Conservation (phyloP, 2,888 invertebrate genomes). For the Petrophora chlorosata region DNA sequence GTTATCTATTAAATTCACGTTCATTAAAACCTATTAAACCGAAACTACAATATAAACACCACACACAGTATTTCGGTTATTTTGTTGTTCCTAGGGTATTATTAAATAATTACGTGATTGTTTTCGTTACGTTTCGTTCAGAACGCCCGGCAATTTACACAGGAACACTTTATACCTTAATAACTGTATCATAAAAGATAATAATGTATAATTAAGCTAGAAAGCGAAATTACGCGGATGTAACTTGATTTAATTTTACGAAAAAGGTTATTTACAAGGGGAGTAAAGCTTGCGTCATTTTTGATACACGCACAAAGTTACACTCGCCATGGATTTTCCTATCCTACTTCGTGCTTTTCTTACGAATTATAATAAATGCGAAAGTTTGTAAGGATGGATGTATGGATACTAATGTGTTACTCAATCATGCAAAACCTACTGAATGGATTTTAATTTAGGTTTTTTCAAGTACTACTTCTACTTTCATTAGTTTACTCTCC, state of each 20-base stretch:
- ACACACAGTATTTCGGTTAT: slow-evolving; percentile 1
- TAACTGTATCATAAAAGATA: slow-evolving; percentile 32
- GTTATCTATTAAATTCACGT: background rate
- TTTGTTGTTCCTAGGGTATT: slow-evolving; percentile 5
- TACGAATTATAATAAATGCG: no score
- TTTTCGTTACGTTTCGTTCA: slow-evolving; percentile 17
- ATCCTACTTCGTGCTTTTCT: no score
- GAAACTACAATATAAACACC: background rate
- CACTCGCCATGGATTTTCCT: no score
- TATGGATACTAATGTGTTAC: no score
- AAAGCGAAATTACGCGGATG: slow-evolving; percentile 11
- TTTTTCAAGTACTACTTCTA: no score
- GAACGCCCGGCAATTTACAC: slow-evolving; percentile 14
- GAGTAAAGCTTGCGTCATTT: background rate
- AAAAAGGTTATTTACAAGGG: slow-evolving; percentile 1
- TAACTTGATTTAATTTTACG: slow-evolving; percentile 14
- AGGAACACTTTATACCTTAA: slow-evolving; percentile 9
- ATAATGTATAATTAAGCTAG: slow-evolving; percentile 29
- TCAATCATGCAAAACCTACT: no score
- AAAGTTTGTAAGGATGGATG: no score
- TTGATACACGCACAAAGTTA: no score
- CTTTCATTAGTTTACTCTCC: no score
- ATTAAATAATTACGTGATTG: slow-evolving; percentile 32
- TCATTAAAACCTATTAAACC: background rate
- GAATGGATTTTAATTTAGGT: no score